Conservation (phyloP, 2,113 vertebrate species). For the Hypanus sabinus region DNA sequence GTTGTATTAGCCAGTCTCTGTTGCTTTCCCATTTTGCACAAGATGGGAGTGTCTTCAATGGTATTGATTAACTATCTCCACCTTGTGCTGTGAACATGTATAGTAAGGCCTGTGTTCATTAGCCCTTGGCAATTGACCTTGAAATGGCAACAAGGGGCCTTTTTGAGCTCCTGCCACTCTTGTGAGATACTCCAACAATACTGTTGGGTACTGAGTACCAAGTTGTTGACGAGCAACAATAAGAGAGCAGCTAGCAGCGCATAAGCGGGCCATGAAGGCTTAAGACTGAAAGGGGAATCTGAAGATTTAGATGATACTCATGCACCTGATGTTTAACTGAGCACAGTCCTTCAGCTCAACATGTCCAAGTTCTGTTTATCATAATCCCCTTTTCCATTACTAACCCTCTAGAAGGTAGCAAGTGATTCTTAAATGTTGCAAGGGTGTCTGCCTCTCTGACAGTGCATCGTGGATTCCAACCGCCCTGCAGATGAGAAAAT, state of each 20-base stretch:
- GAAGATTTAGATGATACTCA: neutral
- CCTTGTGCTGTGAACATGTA: neutral
- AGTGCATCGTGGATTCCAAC: too few species aligned
- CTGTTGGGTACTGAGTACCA: neutral
- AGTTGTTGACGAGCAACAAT: neutral
- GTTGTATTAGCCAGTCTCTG: neutral
- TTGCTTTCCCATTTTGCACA: neutral
- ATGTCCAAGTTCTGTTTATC: too few species aligned
- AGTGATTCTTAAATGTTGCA: too few species aligned
- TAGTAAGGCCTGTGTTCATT: neutral
- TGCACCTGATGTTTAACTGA: too few species aligned
- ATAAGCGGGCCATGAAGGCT: too few species aligned
- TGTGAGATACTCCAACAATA: neutral
- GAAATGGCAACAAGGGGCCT: neutral
- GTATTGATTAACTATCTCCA: neutral
- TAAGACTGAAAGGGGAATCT: neutral
- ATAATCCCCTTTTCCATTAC: too few species aligned
- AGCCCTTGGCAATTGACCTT: neutral
- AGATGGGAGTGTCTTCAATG: neutral
- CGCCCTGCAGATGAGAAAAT: too few species aligned
- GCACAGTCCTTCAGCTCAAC: too few species aligned
- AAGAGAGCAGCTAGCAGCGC: neutral
- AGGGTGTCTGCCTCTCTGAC: too few species aligned
- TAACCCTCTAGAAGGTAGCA: too few species aligned
- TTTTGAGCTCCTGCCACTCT: neutral